phyloP scores from a whole-genome alignment of 1,140 invertebrate genomes.

The Caenorhabditis brenneri region DNA sequence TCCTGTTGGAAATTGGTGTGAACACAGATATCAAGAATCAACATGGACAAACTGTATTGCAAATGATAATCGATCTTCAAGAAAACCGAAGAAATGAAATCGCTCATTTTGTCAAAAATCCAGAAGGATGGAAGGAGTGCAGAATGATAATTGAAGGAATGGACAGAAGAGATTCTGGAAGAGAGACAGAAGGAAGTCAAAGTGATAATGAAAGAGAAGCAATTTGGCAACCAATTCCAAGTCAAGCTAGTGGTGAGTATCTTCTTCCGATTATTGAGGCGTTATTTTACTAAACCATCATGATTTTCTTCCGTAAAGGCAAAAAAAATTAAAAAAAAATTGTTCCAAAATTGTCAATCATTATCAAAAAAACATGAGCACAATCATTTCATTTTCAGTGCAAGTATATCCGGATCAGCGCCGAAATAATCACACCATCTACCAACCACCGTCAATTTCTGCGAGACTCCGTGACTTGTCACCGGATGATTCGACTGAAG shows the following conservation, averaged over 20 bases:
- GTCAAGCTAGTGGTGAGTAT: background rate
- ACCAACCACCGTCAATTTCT: slow-evolving; percentile 49
- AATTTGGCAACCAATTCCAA: slow-evolving; percentile 44
- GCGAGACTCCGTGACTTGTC: slow-evolving; percentile 28
- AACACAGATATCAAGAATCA: slow-evolving; percentile 82
- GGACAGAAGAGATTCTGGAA: slow-evolving; percentile 34
- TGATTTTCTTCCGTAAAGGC: no score
- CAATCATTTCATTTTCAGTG: background rate
- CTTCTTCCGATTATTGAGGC: no score
- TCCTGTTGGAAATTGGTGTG: slow-evolving; percentile 79
- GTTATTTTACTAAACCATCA: no score
- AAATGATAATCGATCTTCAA: slow-evolving; percentile 84
- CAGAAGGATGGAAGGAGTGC: slow-evolving; percentile 58
- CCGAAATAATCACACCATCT: slow-evolving; percentile 7
- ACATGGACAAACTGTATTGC: slow-evolving; percentile 83
- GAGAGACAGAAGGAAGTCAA: slow-evolving; percentile 35
- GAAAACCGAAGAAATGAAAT: slow-evolving; percentile 86
- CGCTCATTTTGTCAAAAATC: slow-evolving; percentile 83
- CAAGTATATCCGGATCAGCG: slow-evolving; percentile 18
- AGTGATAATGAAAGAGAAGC: slow-evolving; percentile 42
- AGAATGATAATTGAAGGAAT: slow-evolving; percentile 70
- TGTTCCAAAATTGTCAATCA: no score
- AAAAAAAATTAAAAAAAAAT: no score
- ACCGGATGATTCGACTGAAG: slow-evolving; percentile 19
- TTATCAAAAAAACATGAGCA: background rate